phyloP scores from a whole-genome alignment of 2,797 vertebrate genomes.

The Sebastes itinus region DNA sequence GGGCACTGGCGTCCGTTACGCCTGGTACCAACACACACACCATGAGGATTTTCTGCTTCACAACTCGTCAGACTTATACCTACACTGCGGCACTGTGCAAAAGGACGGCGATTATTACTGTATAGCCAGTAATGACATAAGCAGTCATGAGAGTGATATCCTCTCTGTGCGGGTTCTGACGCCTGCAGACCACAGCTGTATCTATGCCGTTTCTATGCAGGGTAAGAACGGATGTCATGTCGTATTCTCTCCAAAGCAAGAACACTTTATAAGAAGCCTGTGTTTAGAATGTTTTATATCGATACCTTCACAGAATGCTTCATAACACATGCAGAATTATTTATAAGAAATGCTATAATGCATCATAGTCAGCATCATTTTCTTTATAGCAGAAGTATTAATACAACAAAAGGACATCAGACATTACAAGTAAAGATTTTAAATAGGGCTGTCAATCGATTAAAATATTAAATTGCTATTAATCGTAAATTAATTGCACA shows the following conservation, averaged over 20 bases:
- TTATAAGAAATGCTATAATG: background rate
- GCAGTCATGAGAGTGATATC: constrained; percentile 59
- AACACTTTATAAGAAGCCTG: background rate
- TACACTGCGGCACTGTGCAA: constrained; percentile 62
- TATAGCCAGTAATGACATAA: constrained; percentile 64
- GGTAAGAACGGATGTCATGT: constrained; percentile 42
- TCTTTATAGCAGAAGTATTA: background rate
- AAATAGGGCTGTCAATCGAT: no score
- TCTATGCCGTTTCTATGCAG: constrained; percentile 65
- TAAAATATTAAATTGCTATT: no score
- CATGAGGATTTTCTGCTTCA: constrained; percentile 22
- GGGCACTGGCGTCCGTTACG: constrained; percentile 68
- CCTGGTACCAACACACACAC: constrained; percentile 66
- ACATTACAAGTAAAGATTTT: no score
- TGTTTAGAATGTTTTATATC: background rate
- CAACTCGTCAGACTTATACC: constrained; percentile 45
- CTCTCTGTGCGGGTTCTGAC: constrained; percentile 64
- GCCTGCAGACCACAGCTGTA: constrained; percentile 60
- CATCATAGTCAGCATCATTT: background rate
- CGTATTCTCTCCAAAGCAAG: background rate
- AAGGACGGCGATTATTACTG: constrained; percentile 65
- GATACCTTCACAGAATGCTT: background rate
- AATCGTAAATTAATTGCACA: no score
- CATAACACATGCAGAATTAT: background rate
- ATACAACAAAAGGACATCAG: background rate